Base-by-base conservation (phyloP, 1,140 invertebrate species). In the Drosophila saltans region DNA sequence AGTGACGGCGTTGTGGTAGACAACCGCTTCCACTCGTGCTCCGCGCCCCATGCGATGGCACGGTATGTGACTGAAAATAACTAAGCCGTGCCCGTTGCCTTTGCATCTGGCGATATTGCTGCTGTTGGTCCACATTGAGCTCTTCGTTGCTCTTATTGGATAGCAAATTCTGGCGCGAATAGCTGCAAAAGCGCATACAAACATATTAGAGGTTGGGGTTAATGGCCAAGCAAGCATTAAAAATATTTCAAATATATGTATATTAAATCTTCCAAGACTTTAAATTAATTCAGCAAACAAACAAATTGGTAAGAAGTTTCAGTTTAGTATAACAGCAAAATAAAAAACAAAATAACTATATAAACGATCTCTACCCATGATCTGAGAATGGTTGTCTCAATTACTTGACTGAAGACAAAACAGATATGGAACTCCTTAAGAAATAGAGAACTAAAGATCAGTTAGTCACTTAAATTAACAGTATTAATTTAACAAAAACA, bases 121-220 rank as follows among this genome's bases (percentile, higher is more conserved):
- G 83, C 41, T 90, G 76, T 4, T 73, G 75, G 61, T 92, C 88
- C 69, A 84, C 57, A 76, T 86, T 88, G 24, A 88, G 73, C 70
- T 94, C 93, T 79, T 95, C 94, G 89, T 94, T 94, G 86, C 94
- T 94, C 93, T 96, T 94, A 83, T 93, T 94, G n/a, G 96, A 97
- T 2, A 97, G 94, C 36, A 97, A 93, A 92, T 97, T 97, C 93
- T 97, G 96, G 59, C 96, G 95, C 8, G 96, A 97, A 91, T 97
- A 97, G 90, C 96, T 97, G 93, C 62, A 88, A 88, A 69, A 63
- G 83, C 75, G 75, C 75, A 79, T 36, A 59, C 33, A 59, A 70
- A 66, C 45, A 68, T 83, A 81, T 90, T 91, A 82, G 58, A 58
- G 41, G 45, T 52, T 72, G 83, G 73, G 80, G 83, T 88, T 88